A percentile compares a stretch with the other conserved stretches of the same genome.
These are phyloP conservation scores for Lithobates sylvaticus DNA, from an alignment of 2,797 vertebrate species.

Conservation along the genomic window DNA sequence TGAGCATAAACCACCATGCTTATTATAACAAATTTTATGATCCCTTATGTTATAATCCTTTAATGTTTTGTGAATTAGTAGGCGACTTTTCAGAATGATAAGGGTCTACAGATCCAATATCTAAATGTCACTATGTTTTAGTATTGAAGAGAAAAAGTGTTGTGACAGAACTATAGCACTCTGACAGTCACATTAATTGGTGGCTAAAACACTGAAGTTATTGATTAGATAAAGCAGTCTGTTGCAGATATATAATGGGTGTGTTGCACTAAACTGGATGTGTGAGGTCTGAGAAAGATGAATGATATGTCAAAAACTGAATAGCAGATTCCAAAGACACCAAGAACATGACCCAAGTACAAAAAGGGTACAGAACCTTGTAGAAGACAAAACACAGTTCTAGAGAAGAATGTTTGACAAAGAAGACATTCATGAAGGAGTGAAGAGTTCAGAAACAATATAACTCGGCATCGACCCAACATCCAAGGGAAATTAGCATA, in stretches of 20 bases:
- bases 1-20: neutral
- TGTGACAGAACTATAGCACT: neutral
- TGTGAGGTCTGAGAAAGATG: slow-evolving; percentile 14
- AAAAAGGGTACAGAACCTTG: neutral
- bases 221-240: neutral
- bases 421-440: slow-evolving; percentile 6
- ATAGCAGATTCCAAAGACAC: slow-evolving; percentile 3
- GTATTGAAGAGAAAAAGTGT: neutral
- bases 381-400: slow-evolving; percentile 60
- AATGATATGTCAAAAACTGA: neutral
- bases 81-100: neutral
- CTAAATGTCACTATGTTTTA: neutral
- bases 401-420: neutral
- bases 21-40: neutral
- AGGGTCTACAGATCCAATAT: neutral
- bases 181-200: neutral
- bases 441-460: slow-evolving; percentile 17
- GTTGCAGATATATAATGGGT: neutral
- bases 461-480: neutral
- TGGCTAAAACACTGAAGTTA: neutral
- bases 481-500: neutral
- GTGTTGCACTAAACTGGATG: neutral
- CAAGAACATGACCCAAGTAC: neutral
- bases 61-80: too few species aligned
- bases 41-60: too few species aligned